Percentiles rank a stretch among this genome's conserved stretches.
phyloP scores from a whole-genome alignment of 2,113 vertebrate species.

The Scortum barcoo region DNA sequence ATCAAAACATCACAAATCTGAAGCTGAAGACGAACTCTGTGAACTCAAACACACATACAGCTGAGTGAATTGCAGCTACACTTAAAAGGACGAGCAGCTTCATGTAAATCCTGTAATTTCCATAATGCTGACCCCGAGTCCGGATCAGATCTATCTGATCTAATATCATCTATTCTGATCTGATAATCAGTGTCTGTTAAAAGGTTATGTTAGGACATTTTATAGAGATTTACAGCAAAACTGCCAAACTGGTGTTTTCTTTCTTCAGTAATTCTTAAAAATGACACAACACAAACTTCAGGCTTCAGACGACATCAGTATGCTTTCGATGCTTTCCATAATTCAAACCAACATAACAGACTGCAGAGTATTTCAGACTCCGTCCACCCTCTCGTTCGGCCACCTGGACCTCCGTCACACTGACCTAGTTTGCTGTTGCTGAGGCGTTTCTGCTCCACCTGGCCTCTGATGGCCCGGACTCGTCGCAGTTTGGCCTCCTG shows the following conservation, averaged over 20 bases:
- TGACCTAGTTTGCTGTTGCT: slow-evolving; percentile 93
- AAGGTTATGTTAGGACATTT: no score
- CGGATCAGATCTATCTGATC: slow-evolving; percentile 3
- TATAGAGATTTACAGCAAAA: no score
- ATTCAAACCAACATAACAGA: not conserved
- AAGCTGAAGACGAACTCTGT: not conserved
- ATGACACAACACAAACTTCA: not conserved
- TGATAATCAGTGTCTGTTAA: no score
- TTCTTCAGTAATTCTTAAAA: no score
- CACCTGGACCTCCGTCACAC: slow-evolving; percentile 26
- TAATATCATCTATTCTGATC: not conserved
- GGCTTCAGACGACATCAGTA: not conserved
- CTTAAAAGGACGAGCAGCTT: not conserved
- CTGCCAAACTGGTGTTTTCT: no score
- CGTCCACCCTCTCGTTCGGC: not conserved
- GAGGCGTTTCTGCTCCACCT: slow-evolving; percentile 93
- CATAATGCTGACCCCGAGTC: not conserved
- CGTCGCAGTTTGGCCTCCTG: slow-evolving; percentile 94
- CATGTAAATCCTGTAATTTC: slow-evolving; percentile 31
- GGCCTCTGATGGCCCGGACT: slow-evolving; percentile 91
- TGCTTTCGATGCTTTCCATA: not conserved
- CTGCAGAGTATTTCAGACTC: not conserved
- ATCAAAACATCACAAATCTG: not conserved
- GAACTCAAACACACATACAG: no score
- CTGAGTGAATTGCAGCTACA: not conserved